A percentile compares a stretch with the other conserved stretches of the same genome.
phyloP scores from a whole-genome alignment of 2,888 invertebrate genomes.

The Shargacucullia verbasci region DNA sequence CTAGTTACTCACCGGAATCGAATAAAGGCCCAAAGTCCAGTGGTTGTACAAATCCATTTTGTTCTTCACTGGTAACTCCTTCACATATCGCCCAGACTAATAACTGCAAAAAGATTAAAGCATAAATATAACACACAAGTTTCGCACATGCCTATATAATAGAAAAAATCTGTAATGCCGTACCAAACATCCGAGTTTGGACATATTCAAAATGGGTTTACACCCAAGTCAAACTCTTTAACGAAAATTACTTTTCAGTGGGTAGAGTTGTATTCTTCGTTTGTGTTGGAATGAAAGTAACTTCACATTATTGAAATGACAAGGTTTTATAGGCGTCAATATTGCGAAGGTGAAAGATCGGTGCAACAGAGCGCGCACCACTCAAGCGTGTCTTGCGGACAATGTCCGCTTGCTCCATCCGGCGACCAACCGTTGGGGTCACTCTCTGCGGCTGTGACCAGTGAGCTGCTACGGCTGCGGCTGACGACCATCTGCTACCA shows the following conservation, averaged over 20 bases:
- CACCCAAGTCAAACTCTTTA: slow-evolving; percentile 74
- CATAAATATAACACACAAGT: slow-evolving; percentile 7
- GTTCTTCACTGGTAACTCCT: slow-evolving; percentile 74
- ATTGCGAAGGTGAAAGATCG: slow-evolving; percentile 89
- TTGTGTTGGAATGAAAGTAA: slow-evolving; percentile 86
- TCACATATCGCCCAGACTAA: slow-evolving; percentile 81
- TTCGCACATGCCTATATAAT: not conserved
- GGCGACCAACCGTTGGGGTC: slow-evolving; percentile 68
- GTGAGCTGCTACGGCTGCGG: slow-evolving; percentile 19
- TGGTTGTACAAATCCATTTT: slow-evolving; percentile 85
- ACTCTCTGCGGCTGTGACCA: slow-evolving; percentile 36
- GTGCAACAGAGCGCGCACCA: slow-evolving; percentile 84
- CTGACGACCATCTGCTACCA: slow-evolving; percentile 25
- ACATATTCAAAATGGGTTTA: slow-evolving; percentile 80
- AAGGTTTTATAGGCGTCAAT: slow-evolving; percentile 88
- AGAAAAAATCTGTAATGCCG: slow-evolving; percentile 52
- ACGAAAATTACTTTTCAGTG: slow-evolving; percentile 69
- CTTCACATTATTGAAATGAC: slow-evolving; percentile 85
- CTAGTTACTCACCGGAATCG: slow-evolving; percentile 73
- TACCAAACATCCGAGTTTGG: slow-evolving; percentile 81
- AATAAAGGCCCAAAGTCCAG: slow-evolving; percentile 89
- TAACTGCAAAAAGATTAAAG: slow-evolving; percentile 74
- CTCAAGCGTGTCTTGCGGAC: slow-evolving; percentile 84
- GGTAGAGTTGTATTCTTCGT: slow-evolving; percentile 81
- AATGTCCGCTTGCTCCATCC: slow-evolving; percentile 87